A percentile compares a stretch with the other conserved stretches of the same genome.
Evolutionary conservation across 2,113 vertebrate genomes (phyloP).

Genomic region (Pterocles orientalis): DNA sequence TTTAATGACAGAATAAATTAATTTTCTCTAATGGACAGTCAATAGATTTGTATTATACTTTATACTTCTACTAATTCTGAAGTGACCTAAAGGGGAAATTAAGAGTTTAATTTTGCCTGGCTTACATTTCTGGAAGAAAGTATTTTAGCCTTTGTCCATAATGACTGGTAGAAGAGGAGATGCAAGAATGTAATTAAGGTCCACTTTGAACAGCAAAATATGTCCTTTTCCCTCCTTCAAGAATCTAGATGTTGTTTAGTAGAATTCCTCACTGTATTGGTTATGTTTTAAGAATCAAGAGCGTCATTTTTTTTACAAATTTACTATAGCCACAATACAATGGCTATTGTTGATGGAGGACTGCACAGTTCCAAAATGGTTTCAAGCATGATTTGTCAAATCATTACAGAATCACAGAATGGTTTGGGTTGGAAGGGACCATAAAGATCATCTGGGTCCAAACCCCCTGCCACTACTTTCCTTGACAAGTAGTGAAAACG

Average conservation of each 20-base stretch:
- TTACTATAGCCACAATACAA: neutral
- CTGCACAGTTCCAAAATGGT: neutral
- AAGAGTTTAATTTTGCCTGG: neutral
- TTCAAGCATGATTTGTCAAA: neutral
- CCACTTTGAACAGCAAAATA: neutral
- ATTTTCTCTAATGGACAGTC: neutral
- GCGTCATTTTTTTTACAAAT: neutral
- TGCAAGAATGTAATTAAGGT: neutral
- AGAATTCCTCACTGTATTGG: neutral
- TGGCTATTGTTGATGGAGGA: neutral
- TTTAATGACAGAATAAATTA: neutral
- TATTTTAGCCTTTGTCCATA: neutral
- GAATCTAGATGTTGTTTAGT: neutral
- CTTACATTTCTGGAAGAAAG: neutral
- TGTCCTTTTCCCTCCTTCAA: neutral
- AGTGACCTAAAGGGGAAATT: neutral
- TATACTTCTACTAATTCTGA: neutral
- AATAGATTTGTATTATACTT: neutral
- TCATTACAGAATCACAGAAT: too few relatives aligned
- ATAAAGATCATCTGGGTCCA: too few relatives aligned
- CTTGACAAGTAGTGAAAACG: neutral
- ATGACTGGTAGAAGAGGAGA: neutral
- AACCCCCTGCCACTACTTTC: neutral
- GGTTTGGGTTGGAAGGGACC: too few relatives aligned
- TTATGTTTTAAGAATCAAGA: neutral